Conservation (phyloP, 2,888 invertebrate genomes). For the Pterostichus niger region DNA sequence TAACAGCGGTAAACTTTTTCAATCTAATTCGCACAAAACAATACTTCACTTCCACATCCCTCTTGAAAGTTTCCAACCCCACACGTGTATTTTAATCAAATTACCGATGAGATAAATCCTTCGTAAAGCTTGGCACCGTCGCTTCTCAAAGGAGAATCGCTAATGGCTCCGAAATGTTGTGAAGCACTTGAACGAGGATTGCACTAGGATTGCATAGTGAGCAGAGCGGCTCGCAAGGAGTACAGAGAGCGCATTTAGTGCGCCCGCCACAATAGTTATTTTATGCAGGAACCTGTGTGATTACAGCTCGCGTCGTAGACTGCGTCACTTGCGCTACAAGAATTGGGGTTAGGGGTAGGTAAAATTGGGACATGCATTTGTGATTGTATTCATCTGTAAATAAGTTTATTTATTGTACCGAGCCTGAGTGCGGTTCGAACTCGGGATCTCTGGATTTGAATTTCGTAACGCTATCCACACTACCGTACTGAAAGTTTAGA, state of each 20-base stretch:
- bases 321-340: conserved; percentile 6
- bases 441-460: no score
- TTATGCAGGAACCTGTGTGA: conserved; percentile 49
- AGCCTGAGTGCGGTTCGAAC: no score
- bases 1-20: background rate
- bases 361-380: background rate
- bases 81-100: conserved; percentile 23
- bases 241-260: conserved; percentile 27
- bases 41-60: conserved; percentile 4
- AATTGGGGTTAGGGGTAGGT: background rate
- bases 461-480: no score
- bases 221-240: no score
- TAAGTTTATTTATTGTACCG: no score
- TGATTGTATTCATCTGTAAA: background rate
- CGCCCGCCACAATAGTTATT: conserved; percentile 46
- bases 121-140: conserved; percentile 25
- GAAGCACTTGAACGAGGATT: conserved; percentile 26
- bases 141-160: conserved; percentile 38
- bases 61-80: background rate
- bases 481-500: no score
- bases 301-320: conserved; percentile 27
- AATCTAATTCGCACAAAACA: conserved; percentile 7
- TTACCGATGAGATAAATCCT: conserved; percentile 15
- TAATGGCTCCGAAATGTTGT: conserved; percentile 29
- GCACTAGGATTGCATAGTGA: background rate